Evolutionary conservation across 2,797 vertebrate genomes (phyloP).

Genomic region (Alfaro cultratus): DNA sequence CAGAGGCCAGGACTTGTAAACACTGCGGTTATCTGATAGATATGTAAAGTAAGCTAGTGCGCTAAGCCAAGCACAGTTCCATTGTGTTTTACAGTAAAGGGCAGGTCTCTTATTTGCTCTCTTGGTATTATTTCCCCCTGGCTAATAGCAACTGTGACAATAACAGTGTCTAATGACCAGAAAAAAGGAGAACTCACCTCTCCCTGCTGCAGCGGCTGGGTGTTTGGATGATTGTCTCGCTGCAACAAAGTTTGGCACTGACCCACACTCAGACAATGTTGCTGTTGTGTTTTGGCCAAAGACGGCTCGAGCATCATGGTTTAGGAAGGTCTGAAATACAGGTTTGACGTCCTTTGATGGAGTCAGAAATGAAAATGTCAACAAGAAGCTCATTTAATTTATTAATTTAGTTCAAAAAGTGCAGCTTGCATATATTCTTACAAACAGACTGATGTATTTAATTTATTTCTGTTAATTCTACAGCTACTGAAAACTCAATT

Average conservation of each 20-base stretch:
- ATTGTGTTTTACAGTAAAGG: constrained; percentile 78
- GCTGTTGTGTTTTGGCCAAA: constrained; percentile 45
- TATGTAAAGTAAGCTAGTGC: constrained; percentile 63
- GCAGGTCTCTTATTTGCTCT: constrained; percentile 74
- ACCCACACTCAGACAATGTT: constrained; percentile 40
- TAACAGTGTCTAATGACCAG: constrained; percentile 72
- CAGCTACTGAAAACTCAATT: too few relatives aligned
- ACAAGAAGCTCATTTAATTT: background rate
- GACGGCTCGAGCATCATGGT: constrained; percentile 17
- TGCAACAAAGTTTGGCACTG: constrained; percentile 55
- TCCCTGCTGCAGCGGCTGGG: constrained; percentile 55
- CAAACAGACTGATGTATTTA: background rate
- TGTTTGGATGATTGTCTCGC: constrained; percentile 53
- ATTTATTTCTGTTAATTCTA: background rate
- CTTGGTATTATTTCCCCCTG: constrained; percentile 68
- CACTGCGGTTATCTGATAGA: constrained; percentile 64
- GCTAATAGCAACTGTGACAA: constrained; percentile 46
- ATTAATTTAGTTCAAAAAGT: background rate
- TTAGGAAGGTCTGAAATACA: constrained; percentile 39
- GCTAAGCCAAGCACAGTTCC: constrained; percentile 27
- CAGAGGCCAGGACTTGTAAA: constrained; percentile 38
- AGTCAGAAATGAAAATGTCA: background rate
- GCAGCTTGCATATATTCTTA: background rate
- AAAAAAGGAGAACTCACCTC: constrained; percentile 86
- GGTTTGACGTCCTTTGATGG: constrained; percentile 43